phyloP scores from a whole-genome alignment of 2,113 vertebrate genomes.

The Nothoprocta pentlandii region DNA sequence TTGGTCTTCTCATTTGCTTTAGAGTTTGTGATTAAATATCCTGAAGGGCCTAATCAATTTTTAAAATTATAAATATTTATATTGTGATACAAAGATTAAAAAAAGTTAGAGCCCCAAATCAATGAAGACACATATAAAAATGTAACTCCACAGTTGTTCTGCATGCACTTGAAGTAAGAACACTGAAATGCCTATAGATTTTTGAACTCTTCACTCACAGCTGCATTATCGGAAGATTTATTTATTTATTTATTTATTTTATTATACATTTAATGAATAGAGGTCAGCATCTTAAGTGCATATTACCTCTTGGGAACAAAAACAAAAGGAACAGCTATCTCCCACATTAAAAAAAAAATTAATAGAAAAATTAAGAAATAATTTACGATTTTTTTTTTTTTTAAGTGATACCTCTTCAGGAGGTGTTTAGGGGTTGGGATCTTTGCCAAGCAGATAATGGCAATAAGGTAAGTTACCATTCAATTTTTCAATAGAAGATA shows the following conservation, averaged over 20 bases:
- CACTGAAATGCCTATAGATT: not conserved
- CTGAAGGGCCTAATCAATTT: not conserved
- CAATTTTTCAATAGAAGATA: not conserved
- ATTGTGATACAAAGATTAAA: not conserved
- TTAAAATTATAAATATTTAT: not conserved
- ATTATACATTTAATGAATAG: not conserved
- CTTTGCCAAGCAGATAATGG: not conserved
- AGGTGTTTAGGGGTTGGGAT: not conserved
- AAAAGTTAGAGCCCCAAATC: not conserved
- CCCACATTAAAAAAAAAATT: not conserved
- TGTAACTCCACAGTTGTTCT: not conserved
- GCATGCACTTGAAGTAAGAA: not conserved
- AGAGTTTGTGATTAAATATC: not conserved
- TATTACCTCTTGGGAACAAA: not conserved
- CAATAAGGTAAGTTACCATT: not conserved
- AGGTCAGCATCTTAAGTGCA: not conserved
- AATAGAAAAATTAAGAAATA: not conserved
- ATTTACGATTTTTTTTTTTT: too few relatives aligned
- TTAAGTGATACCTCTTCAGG: not conserved
- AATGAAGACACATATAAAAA: rapidly evolving
- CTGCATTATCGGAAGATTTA: not conserved
- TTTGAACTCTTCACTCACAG: not conserved
- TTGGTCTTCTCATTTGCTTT: not conserved
- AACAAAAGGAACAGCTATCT: not conserved
- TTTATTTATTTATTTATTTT: rapidly evolving